phyloP scores from a whole-genome alignment of 2,113 vertebrate genomes.

The Pao palembangensis region DNA sequence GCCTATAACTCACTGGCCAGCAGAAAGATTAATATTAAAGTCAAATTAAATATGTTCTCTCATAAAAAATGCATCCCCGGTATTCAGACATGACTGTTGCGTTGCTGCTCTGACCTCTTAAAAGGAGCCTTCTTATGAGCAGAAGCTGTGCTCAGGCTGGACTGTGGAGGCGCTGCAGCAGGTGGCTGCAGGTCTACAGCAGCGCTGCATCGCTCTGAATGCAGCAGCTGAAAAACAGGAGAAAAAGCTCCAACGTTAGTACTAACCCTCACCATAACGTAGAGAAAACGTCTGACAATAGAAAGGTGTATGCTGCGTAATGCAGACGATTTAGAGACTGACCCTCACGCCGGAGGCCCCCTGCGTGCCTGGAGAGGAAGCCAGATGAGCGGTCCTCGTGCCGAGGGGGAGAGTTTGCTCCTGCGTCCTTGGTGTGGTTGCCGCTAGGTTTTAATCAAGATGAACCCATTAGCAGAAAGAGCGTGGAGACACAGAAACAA shows the following conservation, averaged over 20 bases:
- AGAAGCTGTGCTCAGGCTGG: slow-evolving; percentile 58
- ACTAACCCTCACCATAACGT: no score
- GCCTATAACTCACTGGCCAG: no score
- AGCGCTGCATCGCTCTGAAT: slow-evolving; percentile 74
- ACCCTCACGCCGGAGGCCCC: slow-evolving; percentile 60
- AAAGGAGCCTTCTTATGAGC: slow-evolving; percentile 77
- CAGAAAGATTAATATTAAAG: no score
- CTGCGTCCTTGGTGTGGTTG: slow-evolving; percentile 80
- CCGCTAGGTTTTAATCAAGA: slow-evolving; percentile 69
- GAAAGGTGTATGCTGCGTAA: neutral
- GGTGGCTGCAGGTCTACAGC: slow-evolving; percentile 80
- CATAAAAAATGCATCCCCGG: no score
- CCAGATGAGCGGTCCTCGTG: slow-evolving; percentile 57
- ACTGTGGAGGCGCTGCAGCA: slow-evolving; percentile 70
- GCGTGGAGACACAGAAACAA: neutral
- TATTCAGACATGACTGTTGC: neutral
- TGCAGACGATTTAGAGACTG: slow-evolving; percentile 11
- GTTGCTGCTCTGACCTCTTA: slow-evolving; percentile 71
- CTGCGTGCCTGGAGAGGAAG: slow-evolving; percentile 60
- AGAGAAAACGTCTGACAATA: neutral
- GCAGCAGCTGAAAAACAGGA: slow-evolving; percentile 10
- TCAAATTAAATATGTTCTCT: no score
- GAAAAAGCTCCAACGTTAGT: neutral
- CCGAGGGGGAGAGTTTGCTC: slow-evolving; percentile 76
- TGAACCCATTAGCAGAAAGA: neutral